These are phyloP conservation scores for Thereva nobilitata DNA, from an alignment of 2,888 invertebrate genomes.

Conservation along the genomic window DNA sequence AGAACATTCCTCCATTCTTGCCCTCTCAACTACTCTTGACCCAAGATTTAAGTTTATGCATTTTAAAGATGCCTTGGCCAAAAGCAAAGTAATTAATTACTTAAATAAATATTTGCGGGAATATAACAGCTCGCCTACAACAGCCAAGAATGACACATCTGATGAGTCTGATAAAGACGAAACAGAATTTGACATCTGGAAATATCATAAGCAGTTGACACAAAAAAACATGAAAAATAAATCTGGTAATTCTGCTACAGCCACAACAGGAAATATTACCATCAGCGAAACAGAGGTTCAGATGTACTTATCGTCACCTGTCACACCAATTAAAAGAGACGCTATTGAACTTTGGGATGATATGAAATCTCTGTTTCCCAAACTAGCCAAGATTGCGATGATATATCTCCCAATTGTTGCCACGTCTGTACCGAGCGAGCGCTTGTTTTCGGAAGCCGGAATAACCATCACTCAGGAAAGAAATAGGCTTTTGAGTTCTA, in stretches of 20 bases:
- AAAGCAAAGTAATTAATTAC: slow-evolving; percentile 31
- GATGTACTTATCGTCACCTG: slow-evolving; percentile 47
- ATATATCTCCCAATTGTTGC: slow-evolving; percentile 49
- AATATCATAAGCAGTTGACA: slow-evolving; percentile 37
- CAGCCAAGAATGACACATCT: slow-evolving; percentile 11
- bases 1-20: slow-evolving; percentile 14
- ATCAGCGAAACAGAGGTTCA: slow-evolving; percentile 41
- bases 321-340: slow-evolving; percentile 45
- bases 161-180: slow-evolving; percentile 34
- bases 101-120: slow-evolving; percentile 28
- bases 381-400: slow-evolving; percentile 46
- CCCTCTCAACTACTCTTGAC: slow-evolving; percentile 31
- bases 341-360: slow-evolving; percentile 45
- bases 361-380: slow-evolving; percentile 47
- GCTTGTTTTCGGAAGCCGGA: slow-evolving; percentile 50
- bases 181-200: slow-evolving; percentile 36
- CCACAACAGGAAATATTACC: slow-evolving; percentile 31
- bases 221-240: slow-evolving; percentile 36
- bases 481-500: slow-evolving; percentile 45
- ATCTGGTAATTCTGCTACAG: neutral
- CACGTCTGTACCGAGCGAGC: slow-evolving; percentile 50
- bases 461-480: slow-evolving; percentile 48
- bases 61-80: slow-evolving; percentile 32
- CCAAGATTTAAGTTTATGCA: slow-evolving; percentile 37
- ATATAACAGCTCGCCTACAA: slow-evolving; percentile 2